Conservation (phyloP, 1,140 invertebrate genomes). For the Subanguina moxae region DNA sequence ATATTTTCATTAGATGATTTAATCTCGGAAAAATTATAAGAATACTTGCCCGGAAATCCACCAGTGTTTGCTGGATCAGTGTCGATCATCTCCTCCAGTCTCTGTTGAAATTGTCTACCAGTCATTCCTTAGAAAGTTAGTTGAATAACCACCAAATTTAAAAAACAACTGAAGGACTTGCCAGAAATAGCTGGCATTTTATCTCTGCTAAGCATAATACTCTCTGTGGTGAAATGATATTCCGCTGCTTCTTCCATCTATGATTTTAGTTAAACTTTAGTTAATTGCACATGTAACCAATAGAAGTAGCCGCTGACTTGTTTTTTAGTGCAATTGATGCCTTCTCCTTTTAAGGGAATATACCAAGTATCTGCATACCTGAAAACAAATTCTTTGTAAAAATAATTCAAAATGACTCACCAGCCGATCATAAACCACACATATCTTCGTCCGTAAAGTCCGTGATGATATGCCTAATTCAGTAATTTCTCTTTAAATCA, state of each 20-base stretch:
- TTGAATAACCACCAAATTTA: not conserved
- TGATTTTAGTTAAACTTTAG: not conserved
- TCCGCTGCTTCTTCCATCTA: slow-evolving; percentile 74
- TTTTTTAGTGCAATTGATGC: slow-evolving; percentile 83
- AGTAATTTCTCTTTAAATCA: slow-evolving; percentile 11
- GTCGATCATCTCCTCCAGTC: slow-evolving; percentile 41
- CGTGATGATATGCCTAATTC: slow-evolving; percentile 74
- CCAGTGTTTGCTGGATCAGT: slow-evolving; percentile 59
- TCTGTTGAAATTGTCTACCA: slow-evolving; percentile 48
- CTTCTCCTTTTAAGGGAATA: slow-evolving; percentile 75
- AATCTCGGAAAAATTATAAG: too few species aligned
- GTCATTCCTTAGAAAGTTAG: slow-evolving; percentile 45
- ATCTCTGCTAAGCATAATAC: slow-evolving; percentile 74
- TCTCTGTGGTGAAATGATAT: slow-evolving; percentile 94
- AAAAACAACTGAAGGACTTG: slow-evolving; percentile 14
- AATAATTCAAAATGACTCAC: slow-evolving; percentile 57
- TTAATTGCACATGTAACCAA: not conserved
- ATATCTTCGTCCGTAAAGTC: slow-evolving; percentile 87
- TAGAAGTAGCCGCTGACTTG: slow-evolving; percentile 72
- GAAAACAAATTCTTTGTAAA: too few species aligned
- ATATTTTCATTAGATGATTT: too few species aligned
- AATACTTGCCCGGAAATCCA: slow-evolving; percentile 72
- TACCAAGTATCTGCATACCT: slow-evolving; percentile 97
- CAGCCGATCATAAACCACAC: slow-evolving; percentile 99
- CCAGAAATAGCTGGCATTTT: slow-evolving; percentile 48